Conservation (phyloP, 2,113 vertebrate species). For the Brachirus orientalis region DNA sequence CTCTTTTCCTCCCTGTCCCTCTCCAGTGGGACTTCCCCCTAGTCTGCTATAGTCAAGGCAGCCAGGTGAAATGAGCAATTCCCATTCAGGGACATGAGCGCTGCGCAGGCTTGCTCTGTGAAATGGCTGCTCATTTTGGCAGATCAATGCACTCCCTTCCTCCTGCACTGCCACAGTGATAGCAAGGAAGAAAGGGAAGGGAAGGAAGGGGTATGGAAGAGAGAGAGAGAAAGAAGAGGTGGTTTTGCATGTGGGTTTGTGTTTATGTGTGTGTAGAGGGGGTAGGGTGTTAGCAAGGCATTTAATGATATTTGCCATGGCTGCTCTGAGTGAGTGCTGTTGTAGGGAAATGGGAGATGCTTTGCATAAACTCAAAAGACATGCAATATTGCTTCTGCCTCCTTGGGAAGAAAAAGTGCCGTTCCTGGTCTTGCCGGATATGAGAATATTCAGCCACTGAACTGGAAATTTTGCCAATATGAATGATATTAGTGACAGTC, state of each 20-base stretch:
- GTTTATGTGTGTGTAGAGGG: constrained; percentile 33
- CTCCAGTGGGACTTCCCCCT: constrained; percentile 49
- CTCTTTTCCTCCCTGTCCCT: constrained; percentile 15
- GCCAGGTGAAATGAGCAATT: constrained; percentile 78
- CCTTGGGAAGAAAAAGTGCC: constrained; percentile 47
- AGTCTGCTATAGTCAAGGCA: constrained; percentile 50
- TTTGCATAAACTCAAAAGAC: constrained; percentile 79
- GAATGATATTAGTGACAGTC: constrained; percentile 71
- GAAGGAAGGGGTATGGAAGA: constrained; percentile 8
- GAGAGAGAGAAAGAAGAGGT: constrained; percentile 10
- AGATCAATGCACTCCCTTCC: constrained; percentile 72
- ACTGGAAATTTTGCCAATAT: constrained; percentile 68
- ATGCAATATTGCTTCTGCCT: constrained; percentile 71
- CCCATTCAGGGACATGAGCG: constrained; percentile 71
- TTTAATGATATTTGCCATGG: constrained; percentile 77
- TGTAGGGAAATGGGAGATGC: constrained; percentile 62
- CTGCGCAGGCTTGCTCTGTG: constrained; percentile 45
- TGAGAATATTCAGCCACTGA: constrained; percentile 68
- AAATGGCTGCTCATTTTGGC: constrained; percentile 78
- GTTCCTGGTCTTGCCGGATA: constrained; percentile 61
- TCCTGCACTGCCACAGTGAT: constrained; percentile 64
- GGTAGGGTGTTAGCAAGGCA: constrained; percentile 62
- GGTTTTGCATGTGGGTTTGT: constrained; percentile 15
- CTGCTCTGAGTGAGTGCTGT: constrained; percentile 61
- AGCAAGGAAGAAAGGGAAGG: constrained; percentile 51